A percentile compares a stretch with the other conserved stretches of the same genome.
Evolutionary conservation across 2,888 invertebrate genomes (phyloP).

Genomic region (Ophioninae sp.): DNA sequence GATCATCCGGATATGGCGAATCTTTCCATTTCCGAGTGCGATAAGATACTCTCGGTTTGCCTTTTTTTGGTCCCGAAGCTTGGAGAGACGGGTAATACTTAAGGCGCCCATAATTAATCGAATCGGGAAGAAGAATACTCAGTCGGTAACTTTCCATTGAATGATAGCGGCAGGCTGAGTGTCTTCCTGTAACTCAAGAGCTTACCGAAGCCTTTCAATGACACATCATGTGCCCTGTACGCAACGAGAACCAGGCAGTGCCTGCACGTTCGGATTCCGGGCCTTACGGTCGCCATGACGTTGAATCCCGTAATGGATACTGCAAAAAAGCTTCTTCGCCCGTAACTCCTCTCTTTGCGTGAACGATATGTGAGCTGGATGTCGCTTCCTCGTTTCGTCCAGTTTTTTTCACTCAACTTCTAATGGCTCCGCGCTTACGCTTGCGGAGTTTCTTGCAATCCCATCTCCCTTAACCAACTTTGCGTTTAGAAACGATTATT

Average conservation of each 20-base stretch:
- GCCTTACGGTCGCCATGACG: conserved; percentile 43
- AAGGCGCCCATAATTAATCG: conserved; percentile 50
- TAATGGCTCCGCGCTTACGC: background rate
- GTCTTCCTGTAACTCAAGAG: conserved; percentile 13
- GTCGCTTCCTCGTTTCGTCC: conserved; percentile 36
- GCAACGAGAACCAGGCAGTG: conserved; percentile 58
- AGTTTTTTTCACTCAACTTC: background rate
- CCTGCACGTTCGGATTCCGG: conserved; percentile 36
- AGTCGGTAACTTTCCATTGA: background rate
- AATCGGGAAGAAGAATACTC: conserved; percentile 36
- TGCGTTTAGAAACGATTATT: background rate
- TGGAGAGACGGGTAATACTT: conserved; percentile 41
- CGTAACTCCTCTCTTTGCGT: conserved; percentile 54
- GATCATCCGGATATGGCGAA: conserved; percentile 58
- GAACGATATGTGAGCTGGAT: conserved; percentile 40
- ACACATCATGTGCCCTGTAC: conserved; percentile 45
- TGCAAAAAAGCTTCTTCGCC: conserved; percentile 55
- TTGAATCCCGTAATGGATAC: conserved; percentile 57
- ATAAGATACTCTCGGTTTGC: conserved; percentile 42
- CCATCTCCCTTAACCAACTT: background rate
- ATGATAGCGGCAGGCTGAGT: conserved; percentile 9
- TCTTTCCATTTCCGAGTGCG: conserved; percentile 32
- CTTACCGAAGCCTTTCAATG: conserved; percentile 27
- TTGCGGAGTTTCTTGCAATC: background rate
- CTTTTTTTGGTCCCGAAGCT: conserved; percentile 32